Base-by-base conservation (phyloP, 2,888 invertebrate genomes). In the Drosophila greeni region DNA sequence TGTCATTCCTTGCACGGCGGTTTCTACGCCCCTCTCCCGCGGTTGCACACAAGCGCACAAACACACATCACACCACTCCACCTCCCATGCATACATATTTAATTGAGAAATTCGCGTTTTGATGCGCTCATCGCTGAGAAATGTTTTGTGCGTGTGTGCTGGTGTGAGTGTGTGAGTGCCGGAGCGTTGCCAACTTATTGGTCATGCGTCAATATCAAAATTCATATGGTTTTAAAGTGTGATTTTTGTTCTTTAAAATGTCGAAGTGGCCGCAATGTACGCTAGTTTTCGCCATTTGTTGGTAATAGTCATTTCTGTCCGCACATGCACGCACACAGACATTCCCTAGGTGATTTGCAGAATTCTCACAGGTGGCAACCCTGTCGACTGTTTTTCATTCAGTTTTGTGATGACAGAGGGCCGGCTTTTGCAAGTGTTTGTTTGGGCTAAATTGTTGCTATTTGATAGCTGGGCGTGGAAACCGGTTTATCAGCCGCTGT, bases 71-170 rank as follows among this genome's bases (percentile, higher is more conserved):
- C 29, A 47, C 29, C 45, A 47, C 45, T 47, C 45, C 45, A 18
- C 45, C 48, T 49, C 39, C 34, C 57, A 68, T 64, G 61, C 64
- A 73, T 72, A 73, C 66, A 77, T 73, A 80, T 74, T 78, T 75
- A 81, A 81, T 81, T 85, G 83, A 84, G 75, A 83, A 85, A 70
- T 85, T 85, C 75, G 85, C 78, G 85, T 73, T 78, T 85, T 82
- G 86, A 86, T 86, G 85, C 75, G 85, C 82, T 87, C 86, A 86
- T 86, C 86, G 85, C 75, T 71, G 60, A 76, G 77, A 74, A 78
- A 84, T 86, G 81, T 68, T 72, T 43, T 64, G 54, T 48, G 43
- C 68, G 58, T 52, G 37, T 61, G 42, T 37, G 49, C 42, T 36
- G 52, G 60, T 62, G 52, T 55, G 58, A 31, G 34, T 61, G 51